Conservation (phyloP, 2,888 invertebrate species). For the Euplexia lucipara region DNA sequence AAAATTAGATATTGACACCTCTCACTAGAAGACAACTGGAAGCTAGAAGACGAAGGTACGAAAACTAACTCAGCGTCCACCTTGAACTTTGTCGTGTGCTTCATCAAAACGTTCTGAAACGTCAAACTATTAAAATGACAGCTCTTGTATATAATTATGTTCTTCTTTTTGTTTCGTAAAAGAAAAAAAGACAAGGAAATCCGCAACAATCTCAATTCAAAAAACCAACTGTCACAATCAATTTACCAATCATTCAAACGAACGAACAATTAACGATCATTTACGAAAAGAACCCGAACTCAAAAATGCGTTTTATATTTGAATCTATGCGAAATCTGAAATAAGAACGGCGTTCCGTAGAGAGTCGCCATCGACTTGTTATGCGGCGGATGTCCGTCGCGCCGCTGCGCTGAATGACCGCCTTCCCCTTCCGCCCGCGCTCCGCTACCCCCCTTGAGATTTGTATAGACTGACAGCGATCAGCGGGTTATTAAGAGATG, state of each 20-base stretch:
- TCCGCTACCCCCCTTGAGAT: conserved; percentile 68
- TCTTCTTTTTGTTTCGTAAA: too few species aligned
- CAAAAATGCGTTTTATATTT: conserved; percentile 74
- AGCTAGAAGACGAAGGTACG: too few species aligned
- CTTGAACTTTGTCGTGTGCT: too few species aligned
- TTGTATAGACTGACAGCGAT: conserved; percentile 63
- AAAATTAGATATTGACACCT: too few species aligned
- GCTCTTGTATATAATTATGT: too few species aligned
- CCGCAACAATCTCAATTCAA: conserved; percentile 5
- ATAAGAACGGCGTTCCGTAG: conserved; percentile 82
- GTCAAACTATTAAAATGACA: too few species aligned
- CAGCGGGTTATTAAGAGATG: conserved; percentile 55
- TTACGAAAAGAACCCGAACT: conserved; percentile 28
- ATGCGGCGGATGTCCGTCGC: conserved; percentile 91
- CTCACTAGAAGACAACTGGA: too few species aligned
- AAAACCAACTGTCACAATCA: conserved; percentile 18
- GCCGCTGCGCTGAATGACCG: conserved; percentile 91
- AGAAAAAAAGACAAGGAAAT: conserved; percentile 1
- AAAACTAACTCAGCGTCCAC: too few species aligned
- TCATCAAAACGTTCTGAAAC: too few species aligned
- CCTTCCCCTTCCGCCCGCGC: conserved; percentile 86
- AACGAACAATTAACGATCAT: conserved; percentile 49
- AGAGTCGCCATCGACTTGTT: conserved; percentile 90
- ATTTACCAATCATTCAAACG: conserved; percentile 15
- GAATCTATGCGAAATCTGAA: conserved; percentile 84